Evolutionary conservation across 2,797 vertebrate genomes (phyloP).

Genomic region (Sternarchorhynchus goeldii): DNA sequence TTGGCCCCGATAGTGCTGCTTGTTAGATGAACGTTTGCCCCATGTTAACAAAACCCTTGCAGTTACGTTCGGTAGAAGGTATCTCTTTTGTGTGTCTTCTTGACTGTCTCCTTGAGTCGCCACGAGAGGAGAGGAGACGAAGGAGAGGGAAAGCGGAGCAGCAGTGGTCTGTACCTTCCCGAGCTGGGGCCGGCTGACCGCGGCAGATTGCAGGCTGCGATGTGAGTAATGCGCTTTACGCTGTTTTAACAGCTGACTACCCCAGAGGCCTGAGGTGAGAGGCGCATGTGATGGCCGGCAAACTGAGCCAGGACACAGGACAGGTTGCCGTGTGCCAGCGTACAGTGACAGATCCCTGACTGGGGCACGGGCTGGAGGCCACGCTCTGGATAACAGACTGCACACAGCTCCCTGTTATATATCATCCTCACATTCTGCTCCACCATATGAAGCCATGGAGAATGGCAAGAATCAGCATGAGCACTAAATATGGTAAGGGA

Average conservation of each 20-base stretch:
- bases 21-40: background rate
- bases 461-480: background rate
- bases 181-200: conserved; percentile 69
- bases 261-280: conserved; percentile 75
- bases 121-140: conserved; percentile 28
- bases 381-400: conserved; percentile 58
- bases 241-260: conserved; percentile 81
- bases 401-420: conserved; percentile 38
- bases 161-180: conserved; percentile 60
- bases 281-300: conserved; percentile 57
- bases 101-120: conserved; percentile 42
- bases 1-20: background rate
- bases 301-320: conserved; percentile 54
- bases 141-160: conserved; percentile 34
- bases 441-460: conserved; percentile 8
- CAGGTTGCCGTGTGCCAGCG: conserved; percentile 59
- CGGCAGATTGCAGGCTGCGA: conserved; percentile 81
- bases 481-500: conserved; percentile 22
- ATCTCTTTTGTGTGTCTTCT: conserved; percentile 41
- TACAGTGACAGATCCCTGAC: conserved; percentile 59
- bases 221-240: conserved; percentile 81
- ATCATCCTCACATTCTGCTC: conserved; percentile 33
- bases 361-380: conserved; percentile 54
- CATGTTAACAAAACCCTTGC: conserved; percentile 16
- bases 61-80: conserved; percentile 15